Evolutionary conservation across 2,113 vertebrate genomes (phyloP), one percentile per base, ranked within the genome.

Genomic region (Andinoacara biseriatus): DNA sequence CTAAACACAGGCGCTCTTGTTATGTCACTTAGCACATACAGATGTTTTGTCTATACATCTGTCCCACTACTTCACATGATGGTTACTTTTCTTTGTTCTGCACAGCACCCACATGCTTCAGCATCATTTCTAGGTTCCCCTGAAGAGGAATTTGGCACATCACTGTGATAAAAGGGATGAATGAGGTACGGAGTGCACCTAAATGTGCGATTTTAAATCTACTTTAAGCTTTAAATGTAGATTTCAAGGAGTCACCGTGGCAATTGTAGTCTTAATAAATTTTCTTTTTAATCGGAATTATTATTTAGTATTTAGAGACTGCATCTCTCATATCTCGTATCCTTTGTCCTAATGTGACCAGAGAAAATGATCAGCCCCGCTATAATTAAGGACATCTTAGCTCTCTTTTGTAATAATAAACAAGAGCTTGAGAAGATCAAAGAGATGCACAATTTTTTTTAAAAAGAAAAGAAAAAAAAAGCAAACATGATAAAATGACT

Each of bases 91-190:
- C 56, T 74, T 54, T 91, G 54, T 79, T 76, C 40, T 74, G n/a
- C 11, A 94, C 93, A 83, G 74, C 8, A 56, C 33, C 76, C 80
- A 60, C 80, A 90, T 88, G 93, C 84, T 90, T 81, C 76, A 62
- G 29, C 82, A 57, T 90, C 63, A 76, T 79, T 86, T 89, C 86
- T 86, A 85, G 62, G 86, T 78, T 75, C 52, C 62, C 75, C 82
- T 83, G 86, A 92, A 89, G 85, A 92, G 91, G 90, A 95, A 92
- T 94, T 93, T 91, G 77, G 40, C 90, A 86, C 86, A 26, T 58
- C 76, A 80, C 74, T 83, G 92, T 82, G 60, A 94, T 60, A 74
- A 85, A 91, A 94, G 93, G 85, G 87, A 96, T 95, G 95, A 95
- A 94, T 93, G 94, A 96, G 95, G 95, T 96, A 94, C 54, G 83